phyloP scores from a whole-genome alignment of 2,113 vertebrate species.

The Onychostruthus taczanowskii region DNA sequence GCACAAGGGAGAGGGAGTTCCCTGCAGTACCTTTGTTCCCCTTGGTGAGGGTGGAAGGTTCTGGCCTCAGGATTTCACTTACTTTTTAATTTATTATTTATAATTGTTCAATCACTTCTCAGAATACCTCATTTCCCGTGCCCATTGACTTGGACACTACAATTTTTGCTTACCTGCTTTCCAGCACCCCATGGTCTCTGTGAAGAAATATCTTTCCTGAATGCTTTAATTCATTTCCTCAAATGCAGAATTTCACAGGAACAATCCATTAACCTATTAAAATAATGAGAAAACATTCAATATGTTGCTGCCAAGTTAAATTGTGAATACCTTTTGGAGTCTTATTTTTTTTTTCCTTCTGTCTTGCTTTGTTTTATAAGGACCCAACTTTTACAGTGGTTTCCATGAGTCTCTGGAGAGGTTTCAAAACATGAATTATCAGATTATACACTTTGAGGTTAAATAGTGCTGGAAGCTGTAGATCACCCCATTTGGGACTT shows the following conservation, averaged over 20 bases:
- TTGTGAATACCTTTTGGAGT: background rate
- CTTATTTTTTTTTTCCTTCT: background rate
- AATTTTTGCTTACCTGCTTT: background rate
- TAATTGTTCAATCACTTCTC: background rate
- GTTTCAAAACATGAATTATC: background rate
- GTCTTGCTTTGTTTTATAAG: background rate
- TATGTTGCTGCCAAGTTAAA: background rate
- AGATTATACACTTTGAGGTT: conserved; percentile 35
- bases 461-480: conserved; percentile 67
- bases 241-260: background rate
- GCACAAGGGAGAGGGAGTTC: background rate
- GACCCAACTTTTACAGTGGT: background rate
- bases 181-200: background rate
- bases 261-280: background rate
- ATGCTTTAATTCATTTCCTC: background rate
- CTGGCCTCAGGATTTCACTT: background rate
- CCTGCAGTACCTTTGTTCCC: background rate
- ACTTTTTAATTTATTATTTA: background rate
- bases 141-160: fast-evolving
- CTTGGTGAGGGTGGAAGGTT: background rate
- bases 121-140: background rate
- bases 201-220: background rate
- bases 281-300: background rate
- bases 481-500: conserved; percentile 58
- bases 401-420: background rate